Evolutionary conservation across 2,888 invertebrate species (phyloP), one percentile per base, ranked within the genome.

Genomic region (Mesochorus sp.): DNA sequence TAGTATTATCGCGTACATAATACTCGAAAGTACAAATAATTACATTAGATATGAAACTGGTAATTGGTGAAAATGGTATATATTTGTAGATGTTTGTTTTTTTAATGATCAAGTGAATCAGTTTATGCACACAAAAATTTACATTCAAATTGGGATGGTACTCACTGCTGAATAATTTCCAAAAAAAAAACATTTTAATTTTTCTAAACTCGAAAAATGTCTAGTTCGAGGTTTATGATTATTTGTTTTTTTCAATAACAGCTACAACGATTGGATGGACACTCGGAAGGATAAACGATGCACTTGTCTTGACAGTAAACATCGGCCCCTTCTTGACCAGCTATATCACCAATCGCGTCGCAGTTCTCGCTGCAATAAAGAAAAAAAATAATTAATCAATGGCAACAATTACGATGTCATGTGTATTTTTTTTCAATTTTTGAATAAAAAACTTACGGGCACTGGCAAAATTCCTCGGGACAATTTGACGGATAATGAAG

Each of bases 271-370:
- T 95, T 92, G 61, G 92, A 91, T 3, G 96, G 96, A 85, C 96
- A 96, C 76, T 93, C 92, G 0, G 95, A 94, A 3, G 94, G 94
- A 89, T 96, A 95, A 49, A 95, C 95, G 82, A 97, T 94, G 91
- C 97, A 97, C 85, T 95, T 94, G 90, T 97, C 97, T 93, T 96
- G 94, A 89, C 97, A 97, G 89, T 96, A 95, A 24, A 95, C 94
- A 85, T 96, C 96, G 0, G 97, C 96, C 4, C 96, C 97, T 0
- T 93, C 93, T 47, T 93, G 92, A 6, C 95, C 95, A 83, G 93
- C 94, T 76, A 96, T 89, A 85, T 96, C 95, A 0, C 97, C 97
- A 24, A 96, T 92, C 0, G 96, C 96, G 76, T 96, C 95, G 89
- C 97, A 97, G n/a, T 93, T 93, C 88, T 95, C 94, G 66, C 97